phyloP scores from a whole-genome alignment of 2,888 invertebrate genomes.

The Hypercompe scribonia region DNA sequence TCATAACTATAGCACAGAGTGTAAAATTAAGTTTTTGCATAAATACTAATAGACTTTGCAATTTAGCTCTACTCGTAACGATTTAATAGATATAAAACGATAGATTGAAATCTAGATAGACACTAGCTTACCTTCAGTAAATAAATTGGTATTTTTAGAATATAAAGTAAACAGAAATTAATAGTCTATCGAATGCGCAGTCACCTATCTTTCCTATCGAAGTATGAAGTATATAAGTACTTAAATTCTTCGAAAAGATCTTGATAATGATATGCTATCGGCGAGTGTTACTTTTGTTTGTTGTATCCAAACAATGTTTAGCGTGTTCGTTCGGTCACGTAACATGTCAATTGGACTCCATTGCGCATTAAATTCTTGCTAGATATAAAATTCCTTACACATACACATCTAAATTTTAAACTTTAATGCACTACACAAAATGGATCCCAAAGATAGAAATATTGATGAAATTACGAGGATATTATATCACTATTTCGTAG shows the following conservation, averaged over 20 bases:
- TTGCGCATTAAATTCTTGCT: too few species aligned
- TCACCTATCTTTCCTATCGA: not conserved
- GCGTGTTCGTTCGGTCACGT: constrained; percentile 35
- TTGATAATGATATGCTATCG: constrained; percentile 28
- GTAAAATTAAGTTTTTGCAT: too few species aligned
- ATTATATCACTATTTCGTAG: constrained; percentile 39
- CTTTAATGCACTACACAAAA: constrained; percentile 2
- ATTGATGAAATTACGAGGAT: constrained; percentile 37
- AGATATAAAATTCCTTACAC: not conserved
- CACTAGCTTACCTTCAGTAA: not conserved
- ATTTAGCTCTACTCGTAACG: not conserved
- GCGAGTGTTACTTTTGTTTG: constrained; percentile 19
- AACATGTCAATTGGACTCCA: constrained; percentile 42
- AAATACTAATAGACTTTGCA: not conserved
- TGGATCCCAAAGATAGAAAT: constrained; percentile 29
- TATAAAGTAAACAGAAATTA: not conserved
- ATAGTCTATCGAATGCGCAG: not conserved
- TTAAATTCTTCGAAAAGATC: not conserved
- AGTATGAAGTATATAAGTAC: not conserved
- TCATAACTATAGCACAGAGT: too few species aligned
- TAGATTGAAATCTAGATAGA: not conserved
- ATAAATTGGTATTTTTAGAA: too few species aligned
- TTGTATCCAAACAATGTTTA: constrained; percentile 41
- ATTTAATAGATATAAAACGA: not conserved
- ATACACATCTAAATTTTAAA: not conserved